phyloP scores from a whole-genome alignment of 1,140 invertebrate genomes.

The Drosophila bifasciata region DNA sequence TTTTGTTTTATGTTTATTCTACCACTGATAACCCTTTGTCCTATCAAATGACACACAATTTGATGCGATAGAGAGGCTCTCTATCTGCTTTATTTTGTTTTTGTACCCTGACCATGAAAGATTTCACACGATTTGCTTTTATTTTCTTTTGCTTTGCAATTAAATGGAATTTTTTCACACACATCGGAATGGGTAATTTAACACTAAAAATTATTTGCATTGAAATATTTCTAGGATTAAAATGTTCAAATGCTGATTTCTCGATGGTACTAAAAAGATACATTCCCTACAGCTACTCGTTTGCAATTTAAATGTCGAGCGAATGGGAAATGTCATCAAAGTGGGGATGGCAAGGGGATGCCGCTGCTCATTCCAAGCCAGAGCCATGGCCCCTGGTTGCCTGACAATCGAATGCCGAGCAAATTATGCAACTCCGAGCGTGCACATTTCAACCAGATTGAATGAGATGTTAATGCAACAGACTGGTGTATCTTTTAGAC shows the following conservation, averaged over 20 bases:
- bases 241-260: slow-evolving; percentile 27
- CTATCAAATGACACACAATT: slow-evolving; percentile 12
- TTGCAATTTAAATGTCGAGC: slow-evolving; percentile 34
- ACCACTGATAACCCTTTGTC: slow-evolving; percentile 31
- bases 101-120: slow-evolving; percentile 11
- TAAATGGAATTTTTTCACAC: slow-evolving; percentile 20
- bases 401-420: slow-evolving; percentile 6
- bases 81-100: slow-evolving; percentile 8
- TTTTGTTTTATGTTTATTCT: background rate
- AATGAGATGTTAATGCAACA: slow-evolving; percentile 11
- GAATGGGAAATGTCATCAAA: slow-evolving; percentile 21
- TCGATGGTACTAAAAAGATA: background rate
- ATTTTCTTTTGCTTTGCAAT: slow-evolving; percentile 11
- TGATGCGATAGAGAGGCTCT: slow-evolving; percentile 7
- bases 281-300: slow-evolving; percentile 25
- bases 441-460: slow-evolving; percentile 10
- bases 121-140: background rate
- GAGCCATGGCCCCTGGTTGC: slow-evolving; percentile 1
- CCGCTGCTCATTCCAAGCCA: slow-evolving; percentile 26
- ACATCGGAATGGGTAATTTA: slow-evolving; percentile 1
- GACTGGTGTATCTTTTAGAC: slow-evolving; percentile 3
- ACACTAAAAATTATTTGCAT: background rate
- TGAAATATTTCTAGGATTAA: slow-evolving; percentile 10
- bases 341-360: no score
- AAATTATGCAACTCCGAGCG: slow-evolving; percentile 23